Base-by-base conservation (phyloP, 1,140 invertebrate species). In the Drosophila bocki region DNA sequence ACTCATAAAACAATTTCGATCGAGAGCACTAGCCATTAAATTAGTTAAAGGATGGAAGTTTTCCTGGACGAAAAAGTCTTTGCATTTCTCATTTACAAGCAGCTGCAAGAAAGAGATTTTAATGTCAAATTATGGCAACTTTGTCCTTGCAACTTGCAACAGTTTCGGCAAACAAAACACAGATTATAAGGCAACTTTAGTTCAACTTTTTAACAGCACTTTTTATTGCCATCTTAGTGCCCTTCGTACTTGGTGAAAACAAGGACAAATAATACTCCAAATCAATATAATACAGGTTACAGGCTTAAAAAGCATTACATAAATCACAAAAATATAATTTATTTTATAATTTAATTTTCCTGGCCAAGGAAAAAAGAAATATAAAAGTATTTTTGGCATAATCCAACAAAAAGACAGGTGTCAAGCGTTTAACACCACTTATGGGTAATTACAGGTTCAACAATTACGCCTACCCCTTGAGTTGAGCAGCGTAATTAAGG, bases 71-170 rank as follows among this genome's bases (percentile, higher is more conserved):
- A 39, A 22, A 41, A 32, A 57, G 29, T 12, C 42, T 17, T 19
- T 37, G 5, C 67, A 35, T 56, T 56, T 26, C 39, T 22, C 64
- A 54, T 68, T 71, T 69, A 7, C 51, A 22, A 71, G 37, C 45
- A 60, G 53, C 53, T 71, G 51, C 65, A 68, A 60, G 50, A 56
- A 35, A 9, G 39, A 56, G 29, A 77, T 77, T 78, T 78, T 78
- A 78, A 69, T 78, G 75, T 70, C 74, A 53, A 68, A 62, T 61
- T 74, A 48, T 57, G 51, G 35, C 80, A 83, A 84, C 81, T 84
- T 71, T 80, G 80, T 83, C 47, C 35, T 17, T 64, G 69, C 60
- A 69, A 56, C 19, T 54, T 80, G 70, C 74, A 58, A 53, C 39
- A 53, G 50, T 69, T 44, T 67, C 11, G 62, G 15, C 39, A 62